These are phyloP conservation scores for Aphyosemion australe DNA, from an alignment of 2,113 vertebrate genomes.

Conservation along the genomic window DNA sequence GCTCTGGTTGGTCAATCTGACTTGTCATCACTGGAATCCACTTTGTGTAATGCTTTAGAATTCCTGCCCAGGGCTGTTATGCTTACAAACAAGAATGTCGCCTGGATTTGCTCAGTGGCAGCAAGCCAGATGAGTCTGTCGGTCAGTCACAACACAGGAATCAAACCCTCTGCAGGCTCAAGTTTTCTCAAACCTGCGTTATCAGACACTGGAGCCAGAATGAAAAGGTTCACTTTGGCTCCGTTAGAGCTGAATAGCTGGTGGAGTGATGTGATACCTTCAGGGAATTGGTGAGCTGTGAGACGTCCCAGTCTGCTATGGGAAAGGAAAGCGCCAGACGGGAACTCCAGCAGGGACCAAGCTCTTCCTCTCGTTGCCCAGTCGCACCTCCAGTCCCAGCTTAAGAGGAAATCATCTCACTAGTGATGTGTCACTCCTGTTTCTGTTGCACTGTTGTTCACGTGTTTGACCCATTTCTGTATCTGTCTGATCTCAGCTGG, in stretches of 20 bases:
- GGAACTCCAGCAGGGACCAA: background rate
- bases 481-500: too few species aligned
- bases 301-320: slow-evolving; percentile 3
- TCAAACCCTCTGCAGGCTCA: background rate
- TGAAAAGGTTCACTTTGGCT: slow-evolving; percentile 32
- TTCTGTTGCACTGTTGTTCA: too few species aligned
- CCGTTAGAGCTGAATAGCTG: slow-evolving; percentile 34
- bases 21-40: background rate
- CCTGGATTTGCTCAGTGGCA: background rate
- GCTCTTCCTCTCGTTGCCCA: background rate
- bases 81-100: background rate
- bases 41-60: background rate
- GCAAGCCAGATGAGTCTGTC: background rate
- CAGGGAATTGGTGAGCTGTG: slow-evolving; percentile 6
- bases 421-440: too few species aligned
- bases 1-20: background rate
- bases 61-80: background rate
- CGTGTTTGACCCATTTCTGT: too few species aligned
- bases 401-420: too few species aligned
- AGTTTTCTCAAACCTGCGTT: slow-evolving; percentile 10
- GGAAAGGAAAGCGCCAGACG: slow-evolving; percentile 6
- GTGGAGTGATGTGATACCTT: slow-evolving; percentile 44
- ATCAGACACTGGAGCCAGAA: slow-evolving; percentile 11
- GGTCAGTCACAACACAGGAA: background rate
- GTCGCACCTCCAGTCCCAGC: background rate